Evolutionary conservation across 2,797 vertebrate species (phyloP).

Genomic region (Argentina silus): DNA sequence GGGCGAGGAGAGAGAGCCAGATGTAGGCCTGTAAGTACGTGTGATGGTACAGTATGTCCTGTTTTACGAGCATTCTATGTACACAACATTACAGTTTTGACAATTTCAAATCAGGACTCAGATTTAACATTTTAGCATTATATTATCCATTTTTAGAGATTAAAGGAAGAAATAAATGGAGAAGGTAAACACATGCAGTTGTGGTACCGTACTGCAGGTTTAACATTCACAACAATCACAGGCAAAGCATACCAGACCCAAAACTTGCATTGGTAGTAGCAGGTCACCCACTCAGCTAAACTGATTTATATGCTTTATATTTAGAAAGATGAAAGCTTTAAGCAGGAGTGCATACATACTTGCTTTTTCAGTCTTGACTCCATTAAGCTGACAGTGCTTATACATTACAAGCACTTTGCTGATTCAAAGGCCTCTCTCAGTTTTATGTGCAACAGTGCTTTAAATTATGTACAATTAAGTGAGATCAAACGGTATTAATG

Average conservation of each 20-base stretch:
- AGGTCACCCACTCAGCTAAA: constrained; percentile 63
- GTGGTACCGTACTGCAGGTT: too few relatives aligned
- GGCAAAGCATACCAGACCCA: constrained; percentile 41
- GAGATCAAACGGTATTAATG: constrained; percentile 62
- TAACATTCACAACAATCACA: too few relatives aligned
- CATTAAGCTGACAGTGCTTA: constrained; percentile 78
- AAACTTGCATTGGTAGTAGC: constrained; percentile 61
- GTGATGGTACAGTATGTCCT: too few relatives aligned
- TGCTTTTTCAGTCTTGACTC: constrained; percentile 74
- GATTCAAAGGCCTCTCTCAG: constrained; percentile 66
- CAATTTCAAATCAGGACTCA: too few relatives aligned
- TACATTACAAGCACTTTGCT: constrained; percentile 75
- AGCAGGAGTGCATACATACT: constrained; percentile 73
- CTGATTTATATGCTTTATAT: constrained; percentile 79
- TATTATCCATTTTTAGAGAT: too few relatives aligned
- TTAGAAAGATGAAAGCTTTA: constrained; percentile 74
- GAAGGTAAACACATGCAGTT: neutral
- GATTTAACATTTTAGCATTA: too few relatives aligned
- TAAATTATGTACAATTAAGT: constrained; percentile 78
- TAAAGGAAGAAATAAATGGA: constrained; percentile 21
- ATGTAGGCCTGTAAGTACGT: neutral
- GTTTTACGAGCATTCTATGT: too few relatives aligned
- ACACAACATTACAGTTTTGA: too few relatives aligned
- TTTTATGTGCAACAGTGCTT: constrained; percentile 65
- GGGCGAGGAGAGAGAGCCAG: constrained; percentile 15